Percentiles rank a stretch among this genome's conserved stretches.
Conservation (phyloP, 2,113 vertebrate genomes). For the Sigmodon hispidus region DNA sequence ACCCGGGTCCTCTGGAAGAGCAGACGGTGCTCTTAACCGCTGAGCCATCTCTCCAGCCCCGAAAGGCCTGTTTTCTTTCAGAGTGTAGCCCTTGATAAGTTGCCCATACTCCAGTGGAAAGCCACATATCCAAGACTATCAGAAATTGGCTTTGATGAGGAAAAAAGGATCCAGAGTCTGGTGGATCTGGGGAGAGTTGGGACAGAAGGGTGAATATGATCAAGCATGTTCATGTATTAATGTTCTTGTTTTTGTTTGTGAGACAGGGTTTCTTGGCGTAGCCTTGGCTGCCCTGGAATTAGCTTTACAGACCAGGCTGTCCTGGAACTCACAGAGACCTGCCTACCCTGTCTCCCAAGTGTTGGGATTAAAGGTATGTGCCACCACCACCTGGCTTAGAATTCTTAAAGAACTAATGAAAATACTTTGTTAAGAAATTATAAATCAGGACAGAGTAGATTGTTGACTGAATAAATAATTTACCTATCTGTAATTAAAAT, state of each 20-base stretch:
- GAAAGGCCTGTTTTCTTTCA: not conserved
- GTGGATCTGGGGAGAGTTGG: not conserved
- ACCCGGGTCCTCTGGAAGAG: no score
- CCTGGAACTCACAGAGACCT: not conserved
- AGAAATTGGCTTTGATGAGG: not conserved
- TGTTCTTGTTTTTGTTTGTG: not conserved
- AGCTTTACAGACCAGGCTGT: not conserved
- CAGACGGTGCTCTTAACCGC: no score
- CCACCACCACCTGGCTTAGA: not conserved
- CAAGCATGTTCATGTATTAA: not conserved
- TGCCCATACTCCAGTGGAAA: not conserved
- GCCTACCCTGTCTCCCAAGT: not conserved
- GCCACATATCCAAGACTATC: not conserved
- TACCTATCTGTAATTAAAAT: conserved; percentile 10
- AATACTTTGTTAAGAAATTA: not conserved
- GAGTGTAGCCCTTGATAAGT: not conserved
- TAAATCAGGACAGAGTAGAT: conserved; percentile 24
- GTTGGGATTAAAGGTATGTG: not conserved
- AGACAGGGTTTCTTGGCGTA: not conserved
- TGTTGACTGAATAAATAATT: not conserved
- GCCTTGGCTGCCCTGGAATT: not conserved
- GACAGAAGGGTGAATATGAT: not conserved
- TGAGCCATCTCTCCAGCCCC: no score
- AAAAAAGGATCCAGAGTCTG: not conserved
- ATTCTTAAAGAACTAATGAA: not conserved